These are phyloP conservation scores for Lithobates sylvaticus DNA, from an alignment of 2,797 vertebrate species.

Conservation along the genomic window DNA sequence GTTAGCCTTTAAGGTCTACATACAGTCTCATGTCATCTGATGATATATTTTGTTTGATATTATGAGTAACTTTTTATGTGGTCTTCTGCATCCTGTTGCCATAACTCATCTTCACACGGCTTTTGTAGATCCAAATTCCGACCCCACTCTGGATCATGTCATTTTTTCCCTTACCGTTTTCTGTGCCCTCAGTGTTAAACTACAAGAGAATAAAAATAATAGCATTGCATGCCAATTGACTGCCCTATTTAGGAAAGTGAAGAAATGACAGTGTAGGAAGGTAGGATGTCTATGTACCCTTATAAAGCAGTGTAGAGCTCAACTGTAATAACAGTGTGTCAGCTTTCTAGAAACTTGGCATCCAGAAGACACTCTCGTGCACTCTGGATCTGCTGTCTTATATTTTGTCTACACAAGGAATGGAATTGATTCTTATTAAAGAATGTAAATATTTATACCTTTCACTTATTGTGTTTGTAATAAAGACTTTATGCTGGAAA, in stretches of 20 bases:
- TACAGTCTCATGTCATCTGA: no score
- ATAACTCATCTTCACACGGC: no score
- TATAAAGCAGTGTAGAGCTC: constrained; percentile 40
- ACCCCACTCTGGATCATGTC: no score
- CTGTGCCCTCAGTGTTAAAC: not conserved
- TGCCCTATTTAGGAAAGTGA: constrained; percentile 27
- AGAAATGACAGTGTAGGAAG: not conserved
- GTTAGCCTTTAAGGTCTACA: no score
- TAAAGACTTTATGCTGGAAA: not conserved
- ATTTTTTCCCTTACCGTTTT: no score
- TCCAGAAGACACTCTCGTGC: not conserved
- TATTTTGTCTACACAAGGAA: constrained; percentile 22
- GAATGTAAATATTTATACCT: constrained; percentile 12
- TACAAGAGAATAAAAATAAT: not conserved
- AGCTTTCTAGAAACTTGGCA: constrained; percentile 41
- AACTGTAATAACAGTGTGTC: constrained; percentile 49
- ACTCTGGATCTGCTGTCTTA: not conserved
- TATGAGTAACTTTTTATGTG: no score
- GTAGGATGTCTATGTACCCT: constrained; percentile 30
- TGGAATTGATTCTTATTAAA: constrained; percentile 35
- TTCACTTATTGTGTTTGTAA: not conserved
- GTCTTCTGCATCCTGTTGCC: no score
- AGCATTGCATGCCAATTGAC: not conserved
- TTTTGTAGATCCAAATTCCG: no score
- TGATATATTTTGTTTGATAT: no score